phyloP scores from a whole-genome alignment of 2,797 vertebrate species.

The Numenius phaeopus region DNA sequence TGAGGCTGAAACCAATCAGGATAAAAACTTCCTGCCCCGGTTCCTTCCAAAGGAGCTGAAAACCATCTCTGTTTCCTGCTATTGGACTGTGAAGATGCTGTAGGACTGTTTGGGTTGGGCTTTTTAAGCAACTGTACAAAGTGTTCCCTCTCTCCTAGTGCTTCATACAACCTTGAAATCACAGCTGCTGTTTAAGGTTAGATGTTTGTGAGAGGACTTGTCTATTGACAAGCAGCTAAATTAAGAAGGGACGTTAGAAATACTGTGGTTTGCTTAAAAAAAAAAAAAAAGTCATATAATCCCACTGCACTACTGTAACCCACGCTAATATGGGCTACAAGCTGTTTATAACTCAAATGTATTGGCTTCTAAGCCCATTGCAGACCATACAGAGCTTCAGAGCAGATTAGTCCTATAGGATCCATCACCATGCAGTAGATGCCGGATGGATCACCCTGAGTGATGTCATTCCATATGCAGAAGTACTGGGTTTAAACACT shows the following conservation, averaged over 20 bases:
- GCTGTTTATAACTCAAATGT: not conserved
- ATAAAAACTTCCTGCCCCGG: not conserved
- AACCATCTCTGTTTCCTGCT: not conserved
- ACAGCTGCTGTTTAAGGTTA: not conserved
- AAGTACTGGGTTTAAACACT: not conserved
- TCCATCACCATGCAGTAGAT: not conserved
- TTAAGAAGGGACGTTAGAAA: not conserved
- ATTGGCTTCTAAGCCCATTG: not conserved
- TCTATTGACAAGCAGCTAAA: not conserved
- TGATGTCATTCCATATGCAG: not conserved
- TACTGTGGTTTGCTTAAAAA: not conserved
- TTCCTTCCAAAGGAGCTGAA: not conserved
- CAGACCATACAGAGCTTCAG: not conserved
- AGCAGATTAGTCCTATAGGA: not conserved
- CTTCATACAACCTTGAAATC: not conserved
- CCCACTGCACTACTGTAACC: not conserved
- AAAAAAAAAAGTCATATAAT: not conserved
- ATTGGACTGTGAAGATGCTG: not conserved
- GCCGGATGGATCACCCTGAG: not conserved
- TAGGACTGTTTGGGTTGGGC: not conserved
- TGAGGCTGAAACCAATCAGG: not conserved
- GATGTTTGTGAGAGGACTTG: not conserved
- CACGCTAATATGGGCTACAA: not conserved
- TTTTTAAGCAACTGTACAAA: not conserved
- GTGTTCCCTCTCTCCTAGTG: not conserved